A percentile compares a stretch with the other conserved stretches of the same genome.
Evolutionary conservation across 2,113 vertebrate species (phyloP).

Genomic region (Vidua chalybeata): DNA sequence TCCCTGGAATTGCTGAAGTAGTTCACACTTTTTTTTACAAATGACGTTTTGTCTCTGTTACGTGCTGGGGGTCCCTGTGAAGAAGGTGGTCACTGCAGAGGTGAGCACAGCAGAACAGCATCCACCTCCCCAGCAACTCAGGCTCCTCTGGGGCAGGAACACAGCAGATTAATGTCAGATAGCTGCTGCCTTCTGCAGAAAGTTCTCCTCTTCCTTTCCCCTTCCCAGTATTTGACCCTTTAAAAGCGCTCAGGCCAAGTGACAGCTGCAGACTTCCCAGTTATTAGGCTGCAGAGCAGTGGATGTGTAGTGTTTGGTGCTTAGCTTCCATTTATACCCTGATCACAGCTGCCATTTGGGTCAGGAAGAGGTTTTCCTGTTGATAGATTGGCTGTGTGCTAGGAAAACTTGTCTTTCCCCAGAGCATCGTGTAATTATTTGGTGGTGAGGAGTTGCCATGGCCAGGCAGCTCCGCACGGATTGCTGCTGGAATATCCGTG

Average conservation of each 20-base stretch:
- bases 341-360: not conserved
- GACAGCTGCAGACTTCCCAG: not conserved
- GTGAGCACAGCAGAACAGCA: not conserved
- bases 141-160: not conserved
- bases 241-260: not conserved
- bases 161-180: not conserved
- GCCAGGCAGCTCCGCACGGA: not conserved
- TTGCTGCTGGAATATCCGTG: not conserved
- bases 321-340: not conserved
- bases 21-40: not conserved
- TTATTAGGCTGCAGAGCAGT: not conserved
- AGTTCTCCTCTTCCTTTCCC: not conserved
- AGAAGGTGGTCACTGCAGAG: not conserved
- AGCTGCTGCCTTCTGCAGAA: not conserved
- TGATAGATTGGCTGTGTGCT: conserved; percentile 15
- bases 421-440: conserved; percentile 16
- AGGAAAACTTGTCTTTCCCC: conserved; percentile 47
- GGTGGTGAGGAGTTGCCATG: conserved; percentile 27
- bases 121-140: accelerated
- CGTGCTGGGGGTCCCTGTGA: not conserved
- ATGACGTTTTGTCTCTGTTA: accelerated
- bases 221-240: not conserved
- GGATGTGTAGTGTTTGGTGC: not conserved
- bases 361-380: conserved; percentile 6
- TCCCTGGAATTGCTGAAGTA: not conserved